phyloP scores from a whole-genome alignment of 2,888 invertebrate genomes.

The Latheticus oryzae region DNA sequence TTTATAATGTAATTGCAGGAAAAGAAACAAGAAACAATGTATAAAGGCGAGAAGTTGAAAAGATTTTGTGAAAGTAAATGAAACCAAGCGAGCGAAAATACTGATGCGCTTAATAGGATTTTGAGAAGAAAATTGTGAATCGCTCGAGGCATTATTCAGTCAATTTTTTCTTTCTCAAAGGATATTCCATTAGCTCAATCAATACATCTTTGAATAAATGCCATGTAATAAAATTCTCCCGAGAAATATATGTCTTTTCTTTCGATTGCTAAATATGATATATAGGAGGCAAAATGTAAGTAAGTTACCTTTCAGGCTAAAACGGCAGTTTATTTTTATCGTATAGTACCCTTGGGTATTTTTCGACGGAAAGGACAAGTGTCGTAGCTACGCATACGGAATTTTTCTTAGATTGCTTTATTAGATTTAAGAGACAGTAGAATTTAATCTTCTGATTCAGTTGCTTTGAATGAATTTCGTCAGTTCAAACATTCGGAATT shows the following conservation, averaged over 20 bases:
- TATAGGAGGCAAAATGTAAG: conserved; percentile 41
- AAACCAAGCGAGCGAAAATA: conserved; percentile 36
- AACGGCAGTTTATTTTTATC: conserved; percentile 46
- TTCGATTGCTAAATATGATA: conserved; percentile 44
- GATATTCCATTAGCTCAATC: conserved; percentile 37
- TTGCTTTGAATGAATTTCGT: conserved; percentile 27
- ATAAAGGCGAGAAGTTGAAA: conserved; percentile 29
- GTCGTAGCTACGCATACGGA: conserved; percentile 41
- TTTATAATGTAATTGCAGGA: conserved; percentile 38
- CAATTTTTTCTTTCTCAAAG: conserved; percentile 37
- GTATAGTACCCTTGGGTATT: conserved; percentile 44
- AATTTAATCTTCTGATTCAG: conserved; percentile 44
- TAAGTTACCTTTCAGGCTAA: conserved; percentile 44
- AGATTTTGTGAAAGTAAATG: conserved; percentile 31
- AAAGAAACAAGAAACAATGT: conserved; percentile 37
- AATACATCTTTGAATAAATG: conserved; percentile 40
- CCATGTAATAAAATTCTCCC: conserved; percentile 30
- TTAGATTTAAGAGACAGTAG: conserved; percentile 42
- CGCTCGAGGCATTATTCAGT: conserved; percentile 30
- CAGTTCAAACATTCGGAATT: conserved; percentile 27
- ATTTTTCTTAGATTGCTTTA: conserved; percentile 44
- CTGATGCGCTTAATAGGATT: conserved; percentile 37
- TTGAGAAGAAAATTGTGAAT: conserved; percentile 37
- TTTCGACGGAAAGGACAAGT: conserved; percentile 43
- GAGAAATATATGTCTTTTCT: conserved; percentile 37